Evolutionary conservation across 2,797 vertebrate genomes (phyloP), one percentile per base, ranked within the genome.

Genomic region (Bradypodion pumilum): DNA sequence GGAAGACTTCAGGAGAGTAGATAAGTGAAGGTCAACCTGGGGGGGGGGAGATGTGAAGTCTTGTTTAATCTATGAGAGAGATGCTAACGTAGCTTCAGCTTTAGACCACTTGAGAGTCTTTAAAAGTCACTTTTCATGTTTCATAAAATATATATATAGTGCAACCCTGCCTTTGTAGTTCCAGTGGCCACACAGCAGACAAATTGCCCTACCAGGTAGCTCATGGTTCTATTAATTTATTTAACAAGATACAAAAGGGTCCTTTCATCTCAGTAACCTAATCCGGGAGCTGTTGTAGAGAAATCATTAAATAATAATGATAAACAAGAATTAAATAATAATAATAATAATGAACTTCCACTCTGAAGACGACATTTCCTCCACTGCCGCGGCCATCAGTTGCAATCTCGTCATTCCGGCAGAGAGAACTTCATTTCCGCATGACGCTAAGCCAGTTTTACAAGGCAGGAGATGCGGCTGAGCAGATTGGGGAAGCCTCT

Each of bases 61-160:
- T 23, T 52, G 81, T 56, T 66, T 73, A 76, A 72, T 37, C 16
- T 21, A 21, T 7, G 52, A 19, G 66, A 40, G 81, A 69, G 74
- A 35, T 83, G 72, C 44, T 25, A 86, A 88, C 44, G 81, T 66
- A 85, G 35, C 52, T 76, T 27, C 62, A 83, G 63, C 78, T 84
- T 88, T 65, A 60, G 74, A 23, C 68, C 76, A 8, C 88, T 25
- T 32, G 87, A 86, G 91, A 87, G 32, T 82, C 80, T 85, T 74
- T 91, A 93, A 92, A 92, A 92, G 91, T 93, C 91, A 89, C 76
- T 87, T 91, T 84, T 84, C 87, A 42, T 91, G 90, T 93, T 65
- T 42, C 74, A 85, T 93, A 80, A 93, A 92, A 93, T 87, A 93
- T 88, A 90, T 37, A 91, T 90, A 90, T 84, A 87, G 89, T 59